Evolutionary conservation across 2,113 vertebrate species (phyloP), one percentile per base, ranked within the genome.

Genomic region (Monopterus albus): DNA sequence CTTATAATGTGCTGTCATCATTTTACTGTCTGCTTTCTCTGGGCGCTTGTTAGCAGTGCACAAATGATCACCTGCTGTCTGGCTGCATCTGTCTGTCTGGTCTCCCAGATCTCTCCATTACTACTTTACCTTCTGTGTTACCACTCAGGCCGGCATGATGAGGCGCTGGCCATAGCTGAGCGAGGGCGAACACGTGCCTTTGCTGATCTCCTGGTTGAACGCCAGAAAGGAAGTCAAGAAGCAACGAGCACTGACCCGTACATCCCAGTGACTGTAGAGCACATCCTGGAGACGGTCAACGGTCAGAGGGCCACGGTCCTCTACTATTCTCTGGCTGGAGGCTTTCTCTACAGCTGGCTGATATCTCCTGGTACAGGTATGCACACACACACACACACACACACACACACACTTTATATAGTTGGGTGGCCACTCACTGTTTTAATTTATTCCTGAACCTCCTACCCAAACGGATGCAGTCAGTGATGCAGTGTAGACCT

Each of bases 341-440:
- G 96, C 15, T 96, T 96, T 61, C 93, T 98, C 20, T 98, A 98
- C 90, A 97, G 96, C 92, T 98, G 97, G 97, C 93, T 98, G 49
- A 92, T 98, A 4, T 94, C 96, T 74, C 97, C 97, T 2, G 96
- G 96, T 33, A 89, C 96, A 94, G 97, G 97, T 98, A n/a, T n/a
- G 20, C 35, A 28, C n/a, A 47, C 55, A 46, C 31, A 39, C 23
- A 23, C n/a, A n/a, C n/a, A n/a, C n/a, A n/a, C n/a, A n/a, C n/a
- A n/a, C n/a, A n/a, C n/a, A n/a, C n/a, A n/a, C n/a, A n/a, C n/a
- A n/a, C n/a, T n/a, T n/a, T n/a, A n/a, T n/a, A n/a, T n/a, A n/a
- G n/a, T n/a, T n/a, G n/a, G n/a, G n/a, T n/a, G n/a, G n/a, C n/a
- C n/a, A n/a, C n/a, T n/a, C n/a, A n/a, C n/a, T n/a, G n/a, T n/a